Conservation (phyloP, 1,140 invertebrate species). For the Eriocheir sinensis region DNA sequence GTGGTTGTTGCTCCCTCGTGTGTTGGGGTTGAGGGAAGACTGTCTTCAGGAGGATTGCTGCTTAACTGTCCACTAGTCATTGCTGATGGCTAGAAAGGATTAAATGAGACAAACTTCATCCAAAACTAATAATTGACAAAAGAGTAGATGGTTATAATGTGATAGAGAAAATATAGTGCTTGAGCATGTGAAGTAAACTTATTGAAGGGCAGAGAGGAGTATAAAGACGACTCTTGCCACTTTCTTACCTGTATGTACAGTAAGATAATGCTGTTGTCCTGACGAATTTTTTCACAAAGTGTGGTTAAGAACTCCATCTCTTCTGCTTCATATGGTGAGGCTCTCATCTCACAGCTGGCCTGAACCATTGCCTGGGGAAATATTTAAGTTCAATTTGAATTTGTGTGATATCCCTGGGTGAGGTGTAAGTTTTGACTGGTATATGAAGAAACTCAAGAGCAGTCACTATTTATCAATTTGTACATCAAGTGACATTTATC, state of each 20-base stretch:
- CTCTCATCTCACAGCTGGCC: conserved; percentile 66
- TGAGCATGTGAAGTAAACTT: too few relatives aligned
- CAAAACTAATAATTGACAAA: neutral
- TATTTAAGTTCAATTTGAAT: too few relatives aligned
- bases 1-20: conserved; percentile 5
- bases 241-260: conserved; percentile 68
- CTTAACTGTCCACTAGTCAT: conserved; percentile 56
- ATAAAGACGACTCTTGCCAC: neutral
- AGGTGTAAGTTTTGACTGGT: too few relatives aligned
- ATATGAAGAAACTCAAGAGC: too few relatives aligned
- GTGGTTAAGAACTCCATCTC: conserved; percentile 73
- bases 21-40: conserved; percentile 63
- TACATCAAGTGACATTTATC: too few relatives aligned
- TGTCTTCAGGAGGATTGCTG: conserved; percentile 66
- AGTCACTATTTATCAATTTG: too few relatives aligned
- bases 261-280: conserved; percentile 69
- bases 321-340: conserved; percentile 72
- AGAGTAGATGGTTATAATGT: too few relatives aligned
- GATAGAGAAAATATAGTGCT: too few relatives aligned
- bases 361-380: conserved; percentile 65
- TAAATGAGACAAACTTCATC: neutral
- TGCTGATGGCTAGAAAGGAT: conserved; percentile 58
- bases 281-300: conserved; percentile 72
- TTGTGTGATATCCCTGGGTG: too few relatives aligned
- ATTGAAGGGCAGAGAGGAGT: too few relatives aligned